Evolutionary conservation across 2,888 invertebrate genomes (phyloP).

Genomic region (Homarus gammarus): DNA sequence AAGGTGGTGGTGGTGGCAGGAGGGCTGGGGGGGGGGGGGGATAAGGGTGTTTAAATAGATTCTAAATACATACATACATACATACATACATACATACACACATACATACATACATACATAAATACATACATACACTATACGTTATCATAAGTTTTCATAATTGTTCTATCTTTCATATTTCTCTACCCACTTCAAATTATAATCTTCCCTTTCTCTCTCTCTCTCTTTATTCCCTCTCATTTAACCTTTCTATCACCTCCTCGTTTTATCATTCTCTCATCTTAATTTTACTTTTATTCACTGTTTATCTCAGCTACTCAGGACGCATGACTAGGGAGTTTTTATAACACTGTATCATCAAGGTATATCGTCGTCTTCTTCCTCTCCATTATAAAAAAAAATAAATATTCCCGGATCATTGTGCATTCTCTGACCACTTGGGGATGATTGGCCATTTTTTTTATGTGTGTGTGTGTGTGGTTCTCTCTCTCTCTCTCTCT

Average conservation of each 20-base stretch:
- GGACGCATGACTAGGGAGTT: neutral
- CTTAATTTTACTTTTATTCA: too few species aligned
- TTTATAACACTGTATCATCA: neutral
- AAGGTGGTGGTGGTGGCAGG: neutral
- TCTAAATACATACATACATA: neutral
- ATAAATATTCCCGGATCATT: conserved; percentile 8
- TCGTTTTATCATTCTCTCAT: too few species aligned
- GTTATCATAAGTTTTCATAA: too few species aligned
- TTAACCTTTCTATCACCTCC: too few species aligned
- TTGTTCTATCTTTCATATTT: neutral
- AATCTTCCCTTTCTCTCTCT: neutral
- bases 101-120: conserved; percentile 10
- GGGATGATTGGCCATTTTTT: neutral
- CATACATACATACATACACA: conserved; percentile 2
- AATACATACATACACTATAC: neutral
- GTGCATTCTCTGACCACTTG: conserved; percentile 8
- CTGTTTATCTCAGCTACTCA: neutral
- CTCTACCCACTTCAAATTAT: neutral
- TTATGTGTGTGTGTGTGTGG: too few species aligned
- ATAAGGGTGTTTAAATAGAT: neutral
- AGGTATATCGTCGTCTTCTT: too few species aligned
- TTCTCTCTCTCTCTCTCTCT: conserved; percentile 5
- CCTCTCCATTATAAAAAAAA: neutral
- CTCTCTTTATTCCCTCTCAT: neutral
- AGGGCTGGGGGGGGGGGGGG: too few species aligned